phyloP scores from a whole-genome alignment of 2,113 vertebrate species.

The Festucalex cinctus region DNA sequence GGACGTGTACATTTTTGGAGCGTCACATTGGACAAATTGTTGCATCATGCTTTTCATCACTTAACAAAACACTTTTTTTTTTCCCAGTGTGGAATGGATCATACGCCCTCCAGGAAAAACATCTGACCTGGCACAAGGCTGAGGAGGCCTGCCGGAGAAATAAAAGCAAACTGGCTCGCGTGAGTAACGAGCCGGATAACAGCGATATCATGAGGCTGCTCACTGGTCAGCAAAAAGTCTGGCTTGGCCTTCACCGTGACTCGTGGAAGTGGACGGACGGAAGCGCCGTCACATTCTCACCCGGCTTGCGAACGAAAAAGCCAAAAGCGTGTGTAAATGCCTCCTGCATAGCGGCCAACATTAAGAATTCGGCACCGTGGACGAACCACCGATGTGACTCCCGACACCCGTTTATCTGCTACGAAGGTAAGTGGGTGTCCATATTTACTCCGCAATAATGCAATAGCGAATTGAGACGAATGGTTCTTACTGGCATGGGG shows the following conservation, averaged over 20 bases:
- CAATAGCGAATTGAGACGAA: not conserved
- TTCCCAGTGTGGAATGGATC: not conserved
- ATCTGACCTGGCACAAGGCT: not conserved
- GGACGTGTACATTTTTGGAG: not conserved
- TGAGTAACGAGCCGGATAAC: conserved; percentile 6
- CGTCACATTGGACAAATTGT: not conserved
- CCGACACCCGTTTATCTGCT: not conserved
- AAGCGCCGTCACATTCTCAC: not conserved
- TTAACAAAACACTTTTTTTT: not conserved
- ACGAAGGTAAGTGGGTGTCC: not conserved
- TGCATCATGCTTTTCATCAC: not conserved
- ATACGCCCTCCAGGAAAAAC: not conserved
- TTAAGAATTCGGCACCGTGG: not conserved
- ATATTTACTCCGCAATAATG: not conserved
- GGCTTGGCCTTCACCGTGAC: conserved; percentile 21
- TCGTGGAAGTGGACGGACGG: conserved; percentile 24
- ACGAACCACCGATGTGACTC: not conserved
- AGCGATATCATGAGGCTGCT: not conserved
- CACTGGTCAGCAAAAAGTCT: accelerated
- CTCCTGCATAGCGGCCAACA: not conserved
- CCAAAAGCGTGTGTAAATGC: not conserved
- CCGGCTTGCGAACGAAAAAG: not conserved
- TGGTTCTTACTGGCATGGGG: not conserved
- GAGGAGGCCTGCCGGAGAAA: conserved; percentile 4
- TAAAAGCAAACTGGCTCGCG: conserved; percentile 21